These are phyloP conservation scores for Maniola jurtina DNA, from an alignment of 1,140 invertebrate genomes.

Conservation along the genomic window DNA sequence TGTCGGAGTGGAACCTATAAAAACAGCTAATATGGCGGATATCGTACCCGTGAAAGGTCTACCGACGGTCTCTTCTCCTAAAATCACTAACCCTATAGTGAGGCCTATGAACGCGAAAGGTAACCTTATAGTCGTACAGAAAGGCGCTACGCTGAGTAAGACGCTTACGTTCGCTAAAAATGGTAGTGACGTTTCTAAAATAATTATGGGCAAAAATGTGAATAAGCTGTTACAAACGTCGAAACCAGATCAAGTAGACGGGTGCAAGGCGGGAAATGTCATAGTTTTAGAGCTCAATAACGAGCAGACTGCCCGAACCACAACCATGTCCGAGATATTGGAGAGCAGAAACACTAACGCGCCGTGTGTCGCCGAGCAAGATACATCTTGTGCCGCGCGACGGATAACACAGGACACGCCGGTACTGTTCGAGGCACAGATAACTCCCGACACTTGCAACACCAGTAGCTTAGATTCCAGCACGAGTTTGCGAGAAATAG, in stretches of 20 bases:
- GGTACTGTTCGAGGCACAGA: slow-evolving; percentile 72
- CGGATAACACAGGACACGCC: slow-evolving; percentile 79
- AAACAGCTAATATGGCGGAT: slow-evolving; percentile 70
- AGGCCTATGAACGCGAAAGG: slow-evolving; percentile 65
- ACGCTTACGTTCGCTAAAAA: slow-evolving; percentile 71
- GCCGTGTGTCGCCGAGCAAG: slow-evolving; percentile 39
- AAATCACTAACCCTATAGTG: slow-evolving; percentile 67
- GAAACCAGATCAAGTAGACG: slow-evolving; percentile 61
- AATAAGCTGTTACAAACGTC: slow-evolving; percentile 68
- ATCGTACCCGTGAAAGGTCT: slow-evolving; percentile 69
- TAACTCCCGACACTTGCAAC: slow-evolving; percentile 66
- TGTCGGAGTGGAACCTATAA: slow-evolving; percentile 65
- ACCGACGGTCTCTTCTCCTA: slow-evolving; percentile 53
- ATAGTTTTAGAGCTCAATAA: slow-evolving; percentile 75
- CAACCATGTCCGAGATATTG: slow-evolving; percentile 70
- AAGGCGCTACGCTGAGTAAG: slow-evolving; percentile 68
- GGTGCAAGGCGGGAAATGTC: slow-evolving; percentile 62
- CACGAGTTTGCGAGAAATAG: slow-evolving; percentile 61
- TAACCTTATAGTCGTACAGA: slow-evolving; percentile 73
- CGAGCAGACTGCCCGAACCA: slow-evolving; percentile 64
- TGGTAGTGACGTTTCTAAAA: slow-evolving; percentile 72
- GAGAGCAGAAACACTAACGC: slow-evolving; percentile 52
- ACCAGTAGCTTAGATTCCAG: slow-evolving; percentile 71
- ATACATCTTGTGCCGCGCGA: slow-evolving; percentile 42
- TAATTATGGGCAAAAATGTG: slow-evolving; percentile 76